phyloP scores from a whole-genome alignment of 2,797 vertebrate genomes.

The Synaphobranchus kaupii region DNA sequence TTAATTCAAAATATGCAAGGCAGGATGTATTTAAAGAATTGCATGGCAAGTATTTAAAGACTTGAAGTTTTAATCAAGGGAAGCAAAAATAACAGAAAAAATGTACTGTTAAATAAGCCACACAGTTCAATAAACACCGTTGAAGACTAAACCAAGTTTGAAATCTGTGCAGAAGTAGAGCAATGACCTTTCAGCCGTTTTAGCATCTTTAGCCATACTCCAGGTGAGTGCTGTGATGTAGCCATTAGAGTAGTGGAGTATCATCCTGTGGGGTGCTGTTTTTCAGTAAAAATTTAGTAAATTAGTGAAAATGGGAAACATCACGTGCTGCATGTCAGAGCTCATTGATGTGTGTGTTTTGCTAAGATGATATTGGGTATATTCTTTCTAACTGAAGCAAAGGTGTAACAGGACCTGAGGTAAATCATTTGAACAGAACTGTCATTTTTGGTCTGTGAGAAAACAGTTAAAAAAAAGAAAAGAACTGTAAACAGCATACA shows the following conservation, averaged over 20 bases:
- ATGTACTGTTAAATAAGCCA: neutral
- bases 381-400: too few species aligned
- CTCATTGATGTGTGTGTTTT: neutral
- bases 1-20: neutral
- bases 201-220: neutral
- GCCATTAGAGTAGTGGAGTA: neutral
- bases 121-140: neutral
- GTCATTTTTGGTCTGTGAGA: too few species aligned
- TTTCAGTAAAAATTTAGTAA: too few species aligned
- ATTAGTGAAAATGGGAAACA: neutral
- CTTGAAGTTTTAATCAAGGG: neutral
- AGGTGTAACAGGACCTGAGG: too few species aligned
- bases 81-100: neutral
- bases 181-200: neutral
- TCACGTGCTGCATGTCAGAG: too few species aligned
- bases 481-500: too few species aligned
- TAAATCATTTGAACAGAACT: too few species aligned
- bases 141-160: neutral
- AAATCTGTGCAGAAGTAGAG: conserved; percentile 1
- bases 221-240: neutral
- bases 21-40: neutral
- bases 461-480: too few species aligned
- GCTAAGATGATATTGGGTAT: neutral
- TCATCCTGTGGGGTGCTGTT: too few species aligned
- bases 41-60: neutral